Evolutionary conservation across 2,888 invertebrate species (phyloP), one percentile per base, ranked within the genome.

Genomic region (Dyspetes luteomarginatus): DNA sequence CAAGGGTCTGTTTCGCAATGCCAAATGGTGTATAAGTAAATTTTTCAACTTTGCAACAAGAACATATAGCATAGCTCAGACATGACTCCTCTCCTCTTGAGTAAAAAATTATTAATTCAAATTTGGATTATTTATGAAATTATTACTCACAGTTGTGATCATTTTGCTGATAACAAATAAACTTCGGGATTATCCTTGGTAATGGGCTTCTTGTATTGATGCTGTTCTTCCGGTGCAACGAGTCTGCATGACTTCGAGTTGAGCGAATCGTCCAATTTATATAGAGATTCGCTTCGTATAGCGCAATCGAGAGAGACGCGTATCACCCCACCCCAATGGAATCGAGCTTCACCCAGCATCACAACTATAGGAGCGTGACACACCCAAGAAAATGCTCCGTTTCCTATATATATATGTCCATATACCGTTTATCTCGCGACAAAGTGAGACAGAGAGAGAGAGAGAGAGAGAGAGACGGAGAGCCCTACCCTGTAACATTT

Each of bases 331-430:
- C 89, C 87, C 84, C 83, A 12, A 15, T 81, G 69, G 78, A 76
- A 72, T 69, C 81, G 72, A 80, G 75, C 72, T 68, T 56, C 62
- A 50, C 68, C 43, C 41, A 68, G 56, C 48, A 24, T 17, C 50
- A 65, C 22, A 28, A 52, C 19, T 30, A n/a, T n/a, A n/a, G 22
- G n/a, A 50, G 26, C 62, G 72, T 62, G 84, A 84, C 91, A 90
- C 91, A 91, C 91, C 90, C 91, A 91, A 85, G 88, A 87, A 89
- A 90, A 88, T 90, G 91, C 89, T 91, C 90, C 89, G 86, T 84
- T 90, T 90, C 69, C 82, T 84, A 78, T 56, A 48, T 64, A 52
- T 72, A 76, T 76, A 78, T 56, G 55, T 64, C 60, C 67, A 76
- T 76, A 76, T 48, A 30, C 36, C 41, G 58, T 48, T 17, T 36